Evolutionary conservation across 2,797 vertebrate species (phyloP), one percentile per base, ranked within the genome.

Genomic region (Poecile montanus): DNA sequence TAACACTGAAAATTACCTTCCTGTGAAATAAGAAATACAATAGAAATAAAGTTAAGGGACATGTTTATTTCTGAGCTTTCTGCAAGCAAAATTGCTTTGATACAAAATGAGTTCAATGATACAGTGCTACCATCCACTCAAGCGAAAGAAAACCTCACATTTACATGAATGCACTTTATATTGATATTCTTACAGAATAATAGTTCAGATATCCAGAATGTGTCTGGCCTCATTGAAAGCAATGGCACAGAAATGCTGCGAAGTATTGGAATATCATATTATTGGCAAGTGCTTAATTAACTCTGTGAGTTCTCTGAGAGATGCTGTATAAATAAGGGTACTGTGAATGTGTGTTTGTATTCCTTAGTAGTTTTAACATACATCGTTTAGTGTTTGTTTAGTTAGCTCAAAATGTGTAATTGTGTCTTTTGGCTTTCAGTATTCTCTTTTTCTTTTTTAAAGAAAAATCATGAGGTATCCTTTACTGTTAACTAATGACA

Each of bases 21-120:
- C 94, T 95, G 88, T 75, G 92, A 96, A 94, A 79, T 85, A 98
- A 98, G 95, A 97, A 98, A 97, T 97, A 97, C 97, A 27, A 94
- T 94, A 95, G 97, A 97, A 97, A 96, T 93, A 96, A 97, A 96
- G 97, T 97, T 97, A 98, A 97, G 97, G 97, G 96, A 97, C 95
- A 94, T 97, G 95, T 97, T 98, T 98, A 98, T 98, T 98, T 98
- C 89, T 96, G 98, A 98, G 98, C 98, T 98, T 99, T 98, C 97
- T 98, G 99, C 99, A 99, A 99, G 99, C 99, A 98, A 98, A 98
- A 99, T 98, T 99, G 99, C 99, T 99, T 95, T 95, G 95, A 98
- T 98, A 98, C 98, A 98, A 98, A 99, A 99, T 98, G 97, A 98
- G 96, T 98, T 98, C 95, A 98, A 98, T 98, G 98, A 98, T 98